Evolutionary conservation across 2,888 invertebrate genomes (phyloP), one percentile per base, ranked within the genome.

Genomic region (Chymomyza caudatula): DNA sequence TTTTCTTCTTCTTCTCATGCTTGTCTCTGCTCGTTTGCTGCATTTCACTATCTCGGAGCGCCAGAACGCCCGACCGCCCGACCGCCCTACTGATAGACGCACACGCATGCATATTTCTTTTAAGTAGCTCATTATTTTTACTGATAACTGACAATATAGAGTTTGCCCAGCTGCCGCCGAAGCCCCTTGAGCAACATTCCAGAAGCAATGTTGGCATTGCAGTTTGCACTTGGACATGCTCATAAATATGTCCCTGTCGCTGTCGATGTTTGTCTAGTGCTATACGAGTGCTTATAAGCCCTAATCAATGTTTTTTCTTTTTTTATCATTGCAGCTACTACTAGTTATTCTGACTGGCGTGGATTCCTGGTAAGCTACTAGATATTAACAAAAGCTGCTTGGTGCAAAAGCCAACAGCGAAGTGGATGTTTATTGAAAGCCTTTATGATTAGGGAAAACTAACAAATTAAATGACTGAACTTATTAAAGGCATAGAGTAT

Each of bases 41-140:
- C 60, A 67, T 63, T 63, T 47, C 42, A 69, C 25, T 63, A 58
- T 22, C 17, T n/a, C 42, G 17, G 53, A 42, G 19, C n/a, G 49
- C 49, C 13, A 23, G 37, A 5, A 13, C 47, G 47, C 51, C 49
- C 51, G 42, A 22, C 51, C 23, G 29, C 51, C 23, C 20, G 22
- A 2, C 20, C 15, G 4, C 20, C 15, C 22, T 1, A 37, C 52
- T 43, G 25, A 23, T 25, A 19, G 19, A 25, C 43, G 13, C 17
- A 23, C 15, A 54, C 49, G 19, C 13, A 51, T n/a, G 25, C 69
- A 73, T 69, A 73, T 78, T 77, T 78, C 68, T 60, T 73, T 70
- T 69, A 80, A 79, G 75, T 73, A 71, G 78, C 78, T 79, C 81
- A 79, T 80, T 80, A 78, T 76, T 77, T 69, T 63, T 59, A 22